Percentiles rank a stretch among this genome's conserved stretches.
These are phyloP conservation scores for Drosophila recens DNA, from an alignment of 2,888 invertebrate genomes.

Conservation along the genomic window DNA sequence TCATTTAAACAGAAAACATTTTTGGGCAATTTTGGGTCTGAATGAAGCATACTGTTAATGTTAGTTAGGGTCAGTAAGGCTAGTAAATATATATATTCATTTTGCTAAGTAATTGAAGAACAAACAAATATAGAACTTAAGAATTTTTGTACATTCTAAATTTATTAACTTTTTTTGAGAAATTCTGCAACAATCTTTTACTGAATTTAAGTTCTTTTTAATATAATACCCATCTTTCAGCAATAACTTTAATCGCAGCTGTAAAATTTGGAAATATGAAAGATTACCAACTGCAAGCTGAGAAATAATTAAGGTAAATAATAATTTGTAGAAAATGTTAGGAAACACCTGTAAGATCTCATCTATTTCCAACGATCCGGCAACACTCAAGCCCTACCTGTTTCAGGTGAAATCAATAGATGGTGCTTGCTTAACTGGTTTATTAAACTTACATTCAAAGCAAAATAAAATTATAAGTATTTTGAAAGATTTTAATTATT, in stretches of 20 bases:
- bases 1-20: constrained; percentile 8
- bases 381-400: neutral
- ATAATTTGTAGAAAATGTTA: neutral
- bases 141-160: neutral
- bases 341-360: neutral
- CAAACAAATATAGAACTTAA: neutral
- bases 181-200: neutral
- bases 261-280: neutral
- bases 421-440: neutral
- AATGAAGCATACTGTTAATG: constrained; percentile 14
- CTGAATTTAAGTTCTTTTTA: too few relatives aligned
- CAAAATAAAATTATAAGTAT: too few relatives aligned
- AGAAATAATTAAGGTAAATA: neutral
- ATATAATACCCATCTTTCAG: too few relatives aligned
- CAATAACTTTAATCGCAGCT: too few relatives aligned
- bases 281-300: neutral
- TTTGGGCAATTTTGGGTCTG: constrained; percentile 1
- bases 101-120: neutral
- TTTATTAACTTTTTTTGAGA: neutral
- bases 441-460: too few relatives aligned
- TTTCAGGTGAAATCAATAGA: neutral
- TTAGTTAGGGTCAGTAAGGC: neutral
- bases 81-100: constrained; percentile 1
- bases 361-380: constrained; percentile 5
- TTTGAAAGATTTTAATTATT: too few relatives aligned